Evolutionary conservation across 2,888 invertebrate species (phyloP).

Genomic region (Pyrochroa serraticornis): DNA sequence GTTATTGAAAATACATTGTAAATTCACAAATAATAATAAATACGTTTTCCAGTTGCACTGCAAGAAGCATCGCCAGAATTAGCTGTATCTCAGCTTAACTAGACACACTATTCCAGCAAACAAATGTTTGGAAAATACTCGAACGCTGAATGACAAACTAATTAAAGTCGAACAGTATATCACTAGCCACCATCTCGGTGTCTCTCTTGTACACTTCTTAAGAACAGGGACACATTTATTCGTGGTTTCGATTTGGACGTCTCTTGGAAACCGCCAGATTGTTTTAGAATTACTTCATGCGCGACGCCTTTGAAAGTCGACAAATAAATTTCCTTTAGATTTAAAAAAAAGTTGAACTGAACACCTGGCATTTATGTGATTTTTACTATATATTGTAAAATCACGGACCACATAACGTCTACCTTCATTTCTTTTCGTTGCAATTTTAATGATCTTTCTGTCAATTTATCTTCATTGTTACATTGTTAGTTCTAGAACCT

Average conservation of each 20-base stretch:
- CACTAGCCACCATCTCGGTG: slow-evolving; percentile 32
- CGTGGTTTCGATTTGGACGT: slow-evolving; percentile 29
- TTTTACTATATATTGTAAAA: neutral
- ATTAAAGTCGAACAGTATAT: slow-evolving; percentile 48
- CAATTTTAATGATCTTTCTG: slow-evolving; percentile 3
- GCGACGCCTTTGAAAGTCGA: slow-evolving; percentile 6
- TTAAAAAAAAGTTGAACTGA: slow-evolving; percentile 13
- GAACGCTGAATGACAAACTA: slow-evolving; percentile 49
- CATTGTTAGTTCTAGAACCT: neutral
- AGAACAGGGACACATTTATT: slow-evolving; percentile 25
- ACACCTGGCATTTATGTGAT: slow-evolving; percentile 16
- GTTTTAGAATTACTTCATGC: slow-evolving; percentile 37
- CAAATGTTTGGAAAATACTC: slow-evolving; percentile 47
- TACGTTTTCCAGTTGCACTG: slow-evolving; percentile 22
- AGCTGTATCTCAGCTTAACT: slow-evolving; percentile 41
- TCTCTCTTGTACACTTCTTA: slow-evolving; percentile 22
- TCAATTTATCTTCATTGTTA: neutral
- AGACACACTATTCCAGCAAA: slow-evolving; percentile 43
- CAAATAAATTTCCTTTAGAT: slow-evolving; percentile 25
- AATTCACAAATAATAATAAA: slow-evolving; percentile 25
- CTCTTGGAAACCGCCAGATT: slow-evolving; percentile 34
- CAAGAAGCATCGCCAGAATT: slow-evolving; percentile 33
- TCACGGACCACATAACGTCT: slow-evolving; percentile 1
- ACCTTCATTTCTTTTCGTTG: neutral
- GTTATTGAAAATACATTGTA: slow-evolving; percentile 20